phyloP scores from a whole-genome alignment of 2,888 invertebrate genomes.

The Myopa tessellatipennis region DNA sequence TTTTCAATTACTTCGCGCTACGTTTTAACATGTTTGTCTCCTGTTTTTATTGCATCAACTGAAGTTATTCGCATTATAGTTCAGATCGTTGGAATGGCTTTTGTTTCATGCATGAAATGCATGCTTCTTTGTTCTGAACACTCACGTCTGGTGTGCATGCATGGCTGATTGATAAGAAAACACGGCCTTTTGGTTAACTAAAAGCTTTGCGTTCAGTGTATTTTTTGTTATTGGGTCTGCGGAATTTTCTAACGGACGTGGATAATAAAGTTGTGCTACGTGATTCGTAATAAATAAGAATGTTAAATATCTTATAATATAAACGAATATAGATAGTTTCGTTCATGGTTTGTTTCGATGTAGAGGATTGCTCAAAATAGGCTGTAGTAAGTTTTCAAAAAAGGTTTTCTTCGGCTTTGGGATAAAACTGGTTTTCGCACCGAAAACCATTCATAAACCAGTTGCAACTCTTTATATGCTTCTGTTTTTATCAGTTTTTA shows the following conservation, averaged over 20 bases:
- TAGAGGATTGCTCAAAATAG: too few species aligned
- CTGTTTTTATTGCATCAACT: not conserved
- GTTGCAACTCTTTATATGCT: too few species aligned
- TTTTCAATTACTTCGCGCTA: constrained; percentile 16
- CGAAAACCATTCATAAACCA: too few species aligned
- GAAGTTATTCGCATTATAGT: constrained; percentile 27
- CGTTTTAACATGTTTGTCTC: not conserved
- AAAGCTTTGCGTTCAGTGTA: not conserved
- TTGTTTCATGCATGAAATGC: not conserved
- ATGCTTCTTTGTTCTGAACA: not conserved
- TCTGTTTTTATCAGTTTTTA: too few species aligned
- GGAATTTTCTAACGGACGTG: not conserved
- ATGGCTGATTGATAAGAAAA: constrained; percentile 30
- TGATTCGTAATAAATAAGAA: too few species aligned
- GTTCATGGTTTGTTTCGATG: too few species aligned
- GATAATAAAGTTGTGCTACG: not conserved
- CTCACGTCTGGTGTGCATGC: constrained; percentile 30
- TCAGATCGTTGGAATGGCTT: constrained; percentile 12
- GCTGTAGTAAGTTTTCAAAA: too few species aligned
- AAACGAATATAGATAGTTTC: too few species aligned
- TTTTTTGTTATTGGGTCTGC: not conserved
- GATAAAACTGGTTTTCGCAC: too few species aligned
- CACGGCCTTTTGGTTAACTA: not conserved
- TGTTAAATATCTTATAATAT: too few species aligned
- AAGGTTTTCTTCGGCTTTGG: too few species aligned